Evolutionary conservation across 2,888 invertebrate species (phyloP), one percentile per base, ranked within the genome.

Genomic region (Drosophila meridiana): DNA sequence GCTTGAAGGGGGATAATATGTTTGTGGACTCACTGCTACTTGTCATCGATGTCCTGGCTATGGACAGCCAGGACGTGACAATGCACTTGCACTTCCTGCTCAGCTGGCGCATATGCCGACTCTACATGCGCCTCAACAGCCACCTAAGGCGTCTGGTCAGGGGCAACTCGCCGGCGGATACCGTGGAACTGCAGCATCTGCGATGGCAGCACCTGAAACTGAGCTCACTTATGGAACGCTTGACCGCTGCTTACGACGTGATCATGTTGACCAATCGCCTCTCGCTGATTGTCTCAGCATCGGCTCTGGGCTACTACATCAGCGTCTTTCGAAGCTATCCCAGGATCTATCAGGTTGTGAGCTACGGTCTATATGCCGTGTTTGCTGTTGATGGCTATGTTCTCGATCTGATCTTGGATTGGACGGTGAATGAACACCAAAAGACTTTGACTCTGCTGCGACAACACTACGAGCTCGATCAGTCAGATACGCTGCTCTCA

Each of bases 131-230:
- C 0, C 34, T 80, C 3, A 80, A 80, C 13, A 7, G 26, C 2
- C 74, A 67, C 6, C 4, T 80, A 1, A 4, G 0, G 0, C 36
- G 50, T 13, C 32, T 75, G 56, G 1, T 69, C 0, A 0, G 32
- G 0, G 13, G 8, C 8, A 59, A 42, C 20, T 42, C 36, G 0
- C 45, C 63, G 6, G 53, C 28, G 43, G n/a, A 38, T 30, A 50
- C 60, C 13, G 58, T 72, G 68, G 63, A 80, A 4, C 38, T 80
- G 14, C 65, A 78, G 20, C 67, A 72, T 7, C 40, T 80, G 30
- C 68, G 75, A n/a, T 56, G 68, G 53, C 65, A 72, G 28, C 80
- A 80, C 62, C 53, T 53, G 56, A 52, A 72, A 26, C 60, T 80
- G n/a, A 20, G 43, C 2, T 20, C 14, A 0, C 36, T 80, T 0